Conservation (phyloP, 2,113 vertebrate species). For the Takifugu flavidus region DNA sequence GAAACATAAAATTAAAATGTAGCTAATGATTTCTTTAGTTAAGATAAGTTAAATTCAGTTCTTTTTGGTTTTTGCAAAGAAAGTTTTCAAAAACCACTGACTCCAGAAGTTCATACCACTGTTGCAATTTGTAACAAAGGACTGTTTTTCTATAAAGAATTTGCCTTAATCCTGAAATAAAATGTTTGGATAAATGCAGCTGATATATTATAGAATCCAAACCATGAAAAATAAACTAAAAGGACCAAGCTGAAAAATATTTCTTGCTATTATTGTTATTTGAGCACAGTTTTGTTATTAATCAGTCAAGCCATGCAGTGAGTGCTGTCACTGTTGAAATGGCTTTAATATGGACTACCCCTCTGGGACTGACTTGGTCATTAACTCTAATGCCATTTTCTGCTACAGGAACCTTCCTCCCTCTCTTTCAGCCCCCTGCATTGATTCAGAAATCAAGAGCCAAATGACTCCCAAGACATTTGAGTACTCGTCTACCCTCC, state of each 20-base stretch:
- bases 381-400: conserved; percentile 79
- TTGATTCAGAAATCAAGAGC: conserved; percentile 71
- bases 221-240: neutral
- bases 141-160: too few relatives aligned
- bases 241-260: too few relatives aligned
- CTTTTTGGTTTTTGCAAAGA: too few relatives aligned
- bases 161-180: too few relatives aligned
- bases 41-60: too few relatives aligned
- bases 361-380: conserved; percentile 74
- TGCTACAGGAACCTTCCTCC: conserved; percentile 61
- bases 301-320: conserved; percentile 69
- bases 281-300: conserved; percentile 66
- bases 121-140: too few relatives aligned
- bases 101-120: too few relatives aligned
- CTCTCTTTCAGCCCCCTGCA: conserved; percentile 51
- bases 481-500: conserved; percentile 31
- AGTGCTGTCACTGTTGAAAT: conserved; percentile 71
- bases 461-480: conserved; percentile 68
- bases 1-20: neutral
- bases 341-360: conserved; percentile 74
- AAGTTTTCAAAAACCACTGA: too few relatives aligned
- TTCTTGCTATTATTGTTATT: conserved; percentile 62
- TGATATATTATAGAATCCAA: too few relatives aligned
- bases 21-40: neutral
- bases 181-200: too few relatives aligned